Evolutionary conservation across 2,888 invertebrate genomes (phyloP).

Genomic region (Cosmopolites sordidus): DNA sequence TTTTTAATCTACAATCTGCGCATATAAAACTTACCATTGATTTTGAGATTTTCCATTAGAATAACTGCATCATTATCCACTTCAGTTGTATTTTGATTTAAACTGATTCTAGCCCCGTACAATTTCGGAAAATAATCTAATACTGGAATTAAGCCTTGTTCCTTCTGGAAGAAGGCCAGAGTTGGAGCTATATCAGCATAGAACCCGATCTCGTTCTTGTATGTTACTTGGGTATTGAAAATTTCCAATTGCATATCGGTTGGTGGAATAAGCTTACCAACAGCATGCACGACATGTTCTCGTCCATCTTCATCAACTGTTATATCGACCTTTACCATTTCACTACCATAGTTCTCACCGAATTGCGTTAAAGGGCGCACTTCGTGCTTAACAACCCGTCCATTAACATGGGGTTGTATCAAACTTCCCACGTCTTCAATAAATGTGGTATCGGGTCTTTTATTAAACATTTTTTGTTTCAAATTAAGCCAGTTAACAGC

Average conservation of each 20-base stretch:
- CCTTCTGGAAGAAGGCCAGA: constrained; percentile 49
- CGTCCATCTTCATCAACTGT: constrained; percentile 30
- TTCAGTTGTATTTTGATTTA: constrained; percentile 36
- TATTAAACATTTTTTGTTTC: constrained; percentile 6
- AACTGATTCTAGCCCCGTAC: constrained; percentile 52
- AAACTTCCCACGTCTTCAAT: constrained; percentile 14
- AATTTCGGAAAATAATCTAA: constrained; percentile 50
- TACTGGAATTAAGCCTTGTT: constrained; percentile 44
- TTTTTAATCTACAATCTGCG: too few species aligned
- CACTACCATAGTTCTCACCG: constrained; percentile 60
- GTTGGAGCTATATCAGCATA: constrained; percentile 51
- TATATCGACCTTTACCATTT: constrained; percentile 49
- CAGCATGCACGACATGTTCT: constrained; percentile 42
- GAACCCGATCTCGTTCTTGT: constrained; percentile 53
- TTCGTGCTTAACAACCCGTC: constrained; percentile 15
- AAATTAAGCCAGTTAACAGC: background rate
- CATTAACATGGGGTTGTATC: constrained; percentile 2
- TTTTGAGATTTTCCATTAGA: constrained; percentile 54
- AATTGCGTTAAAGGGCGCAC: constrained; percentile 46
- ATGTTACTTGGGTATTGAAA: constrained; percentile 53
- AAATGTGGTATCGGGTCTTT: constrained; percentile 1
- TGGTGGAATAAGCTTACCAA: constrained; percentile 55
- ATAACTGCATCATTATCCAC: constrained; percentile 55
- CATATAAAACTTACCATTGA: constrained; percentile 40
- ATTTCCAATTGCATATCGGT: constrained; percentile 51